A percentile compares a stretch with the other conserved stretches of the same genome.
These are phyloP conservation scores for Philereme transversata DNA, from an alignment of 2,888 invertebrate genomes.

Conservation along the genomic window DNA sequence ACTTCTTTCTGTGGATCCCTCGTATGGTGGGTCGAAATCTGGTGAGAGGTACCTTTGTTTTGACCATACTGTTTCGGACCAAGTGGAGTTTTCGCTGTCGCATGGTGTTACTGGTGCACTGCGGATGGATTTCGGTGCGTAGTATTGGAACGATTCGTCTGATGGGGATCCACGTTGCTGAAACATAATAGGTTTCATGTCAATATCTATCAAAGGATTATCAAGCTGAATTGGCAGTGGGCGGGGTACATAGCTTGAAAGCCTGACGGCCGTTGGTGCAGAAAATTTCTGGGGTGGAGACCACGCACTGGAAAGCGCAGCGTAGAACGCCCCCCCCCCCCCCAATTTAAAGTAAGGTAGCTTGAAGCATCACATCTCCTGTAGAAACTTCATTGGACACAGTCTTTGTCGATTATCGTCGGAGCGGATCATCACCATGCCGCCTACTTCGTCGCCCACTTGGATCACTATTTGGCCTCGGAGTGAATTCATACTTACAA, in stretches of 20 bases:
- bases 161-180: constrained; percentile 76
- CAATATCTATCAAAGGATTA: too few species aligned
- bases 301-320: too few species aligned
- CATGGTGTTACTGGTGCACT: constrained; percentile 79
- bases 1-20: constrained; percentile 39
- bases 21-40: constrained; percentile 48
- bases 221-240: too few species aligned
- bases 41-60: constrained; percentile 52
- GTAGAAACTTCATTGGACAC: constrained; percentile 96
- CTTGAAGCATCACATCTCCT: constrained; percentile 94
- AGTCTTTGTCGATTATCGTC: constrained; percentile 96
- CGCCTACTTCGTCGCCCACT: constrained; percentile 95
- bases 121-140: constrained; percentile 64
- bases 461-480: constrained; percentile 97
- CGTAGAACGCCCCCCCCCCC: too few species aligned
- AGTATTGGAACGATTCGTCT: constrained; percentile 57
- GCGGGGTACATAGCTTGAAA: too few species aligned
- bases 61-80: constrained; percentile 63
- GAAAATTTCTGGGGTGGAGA: too few species aligned
- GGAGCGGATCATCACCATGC: constrained; percentile 96
- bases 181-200: constrained; percentile 34
- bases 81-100: constrained; percentile 69
- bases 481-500: constrained; percentile 58
- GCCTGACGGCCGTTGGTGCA: too few species aligned
- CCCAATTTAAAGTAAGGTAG: constrained; percentile 72